Evolutionary conservation across 2,113 vertebrate species (phyloP).

Genomic region (Ptilorrhoa leucosticta): DNA sequence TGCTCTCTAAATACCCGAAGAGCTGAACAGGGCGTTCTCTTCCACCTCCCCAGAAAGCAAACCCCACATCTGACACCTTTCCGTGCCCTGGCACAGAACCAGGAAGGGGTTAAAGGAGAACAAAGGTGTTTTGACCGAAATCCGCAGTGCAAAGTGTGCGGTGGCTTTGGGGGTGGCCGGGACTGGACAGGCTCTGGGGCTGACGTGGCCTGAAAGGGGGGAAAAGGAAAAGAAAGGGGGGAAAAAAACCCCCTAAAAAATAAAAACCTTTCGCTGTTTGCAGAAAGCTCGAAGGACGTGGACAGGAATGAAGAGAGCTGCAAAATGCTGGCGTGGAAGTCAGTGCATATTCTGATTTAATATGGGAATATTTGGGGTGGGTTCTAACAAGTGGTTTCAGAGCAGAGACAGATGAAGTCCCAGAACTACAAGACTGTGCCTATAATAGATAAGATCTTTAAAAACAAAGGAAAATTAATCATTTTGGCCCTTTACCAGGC

Average conservation of each 20-base stretch:
- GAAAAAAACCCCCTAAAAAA: background rate
- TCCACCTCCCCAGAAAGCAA: background rate
- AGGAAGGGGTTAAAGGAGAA: background rate
- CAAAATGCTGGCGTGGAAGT: background rate
- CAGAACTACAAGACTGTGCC: background rate
- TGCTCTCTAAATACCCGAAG: background rate
- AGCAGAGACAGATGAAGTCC: background rate
- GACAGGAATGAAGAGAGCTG: background rate
- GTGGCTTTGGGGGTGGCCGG: background rate
- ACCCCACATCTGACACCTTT: background rate
- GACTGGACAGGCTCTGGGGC: background rate
- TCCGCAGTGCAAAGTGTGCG: background rate
- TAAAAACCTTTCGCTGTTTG: background rate
- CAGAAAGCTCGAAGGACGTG: background rate
- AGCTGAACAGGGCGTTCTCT: slow-evolving; percentile 10
- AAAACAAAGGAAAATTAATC: rapidly evolving
- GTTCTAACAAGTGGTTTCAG: background rate
- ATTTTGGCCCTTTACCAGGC: too few relatives aligned
- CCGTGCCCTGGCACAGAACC: background rate
- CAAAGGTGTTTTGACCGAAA: rapidly evolving
- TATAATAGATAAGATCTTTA: rapidly evolving
- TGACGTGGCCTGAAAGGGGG: background rate
- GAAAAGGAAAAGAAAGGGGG: background rate
- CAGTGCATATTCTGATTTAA: rapidly evolving
- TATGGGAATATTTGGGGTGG: background rate